Base-by-base conservation (phyloP, 1,140 invertebrate species). In the Orussus abietinus region DNA sequence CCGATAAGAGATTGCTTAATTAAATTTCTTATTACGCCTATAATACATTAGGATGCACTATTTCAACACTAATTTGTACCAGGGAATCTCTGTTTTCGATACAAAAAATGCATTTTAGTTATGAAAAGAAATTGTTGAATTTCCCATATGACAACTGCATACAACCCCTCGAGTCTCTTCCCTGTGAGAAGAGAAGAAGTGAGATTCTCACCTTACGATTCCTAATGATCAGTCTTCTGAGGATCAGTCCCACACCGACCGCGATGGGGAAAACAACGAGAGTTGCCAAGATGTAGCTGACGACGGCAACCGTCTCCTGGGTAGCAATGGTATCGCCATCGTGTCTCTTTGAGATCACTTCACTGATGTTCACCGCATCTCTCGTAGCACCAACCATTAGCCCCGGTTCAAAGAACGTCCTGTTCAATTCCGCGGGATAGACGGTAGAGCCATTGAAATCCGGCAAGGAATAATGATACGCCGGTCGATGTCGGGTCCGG, bases 171-270 rank as follows among this genome's bases (percentile, higher is more conserved):
- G n/a, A n/a, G n/a, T n/a, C n/a, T n/a, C n/a, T n/a, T n/a, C n/a
- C n/a, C n/a, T n/a, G n/a, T n/a, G n/a, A 25, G 22, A 25, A 25
- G 22, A 25, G 22, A 25, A 25, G 22, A 25, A 25, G n/a, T 7
- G n/a, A n/a, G 13, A 32, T 37, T 46, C 55, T 67, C 51, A 73
- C 70, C 69, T 73, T 73, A 62, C 70, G 69, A 69, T 73, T 73
- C 49, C 62, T 73, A 65, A 73, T 60, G 55, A 73, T 72, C 66
- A 73, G 66, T 72, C 70, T 72, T 71, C 69, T 69, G 38, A 73
- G 60, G 41, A 73, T 73, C 45, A 73, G 65, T 37, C 60, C 70
- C 51, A 73, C 62, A 49, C 70, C 68, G 54, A 73, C 64, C 45
- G 68, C 70, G 40, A 73, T 72, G 32, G 70, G 70, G 53, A 73